Evolutionary conservation across 1,140 invertebrate species (phyloP).

Genomic region (Drosophila biarmipes): DNA sequence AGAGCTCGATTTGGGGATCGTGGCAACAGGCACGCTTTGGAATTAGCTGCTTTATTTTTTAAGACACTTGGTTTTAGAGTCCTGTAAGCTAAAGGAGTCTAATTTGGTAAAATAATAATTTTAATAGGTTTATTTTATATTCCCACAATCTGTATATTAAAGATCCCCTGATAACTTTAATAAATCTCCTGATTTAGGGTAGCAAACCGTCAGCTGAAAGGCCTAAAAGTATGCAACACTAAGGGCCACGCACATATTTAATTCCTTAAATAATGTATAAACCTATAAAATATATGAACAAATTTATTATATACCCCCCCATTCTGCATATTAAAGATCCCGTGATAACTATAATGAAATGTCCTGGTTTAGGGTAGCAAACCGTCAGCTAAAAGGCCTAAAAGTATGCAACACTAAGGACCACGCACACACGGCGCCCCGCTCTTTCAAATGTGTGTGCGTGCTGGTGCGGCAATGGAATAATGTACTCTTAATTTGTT

Average conservation of each 20-base stretch:
- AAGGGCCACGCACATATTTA: no score
- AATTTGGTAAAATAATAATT: no score
- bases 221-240: constrained; percentile 8
- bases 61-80: not conserved
- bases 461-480: constrained; percentile 56
- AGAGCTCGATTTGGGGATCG: constrained; percentile 2
- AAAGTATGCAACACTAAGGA: constrained; percentile 33
- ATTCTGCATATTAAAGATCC: no score
- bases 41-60: not conserved
- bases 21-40: constrained; percentile 16
- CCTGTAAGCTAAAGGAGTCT: no score
- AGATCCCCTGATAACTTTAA: no score
- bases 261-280: no score
- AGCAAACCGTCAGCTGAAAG: not conserved
- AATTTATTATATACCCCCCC: not conserved
- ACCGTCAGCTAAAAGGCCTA: constrained; percentile 14
- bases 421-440: not conserved
- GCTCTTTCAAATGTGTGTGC: not conserved
- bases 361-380: not conserved
- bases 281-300: not conserved
- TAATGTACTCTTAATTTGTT: constrained; percentile 79
- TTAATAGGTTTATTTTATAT: no score
- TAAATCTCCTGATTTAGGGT: not conserved
- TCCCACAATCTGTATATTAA: no score
- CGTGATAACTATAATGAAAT: no score